Percentiles rank a stretch among this genome's conserved stretches.
These are phyloP conservation scores for Homalodisca vitripennis DNA, from an alignment of 1,140 invertebrate species.

Conservation along the genomic window DNA sequence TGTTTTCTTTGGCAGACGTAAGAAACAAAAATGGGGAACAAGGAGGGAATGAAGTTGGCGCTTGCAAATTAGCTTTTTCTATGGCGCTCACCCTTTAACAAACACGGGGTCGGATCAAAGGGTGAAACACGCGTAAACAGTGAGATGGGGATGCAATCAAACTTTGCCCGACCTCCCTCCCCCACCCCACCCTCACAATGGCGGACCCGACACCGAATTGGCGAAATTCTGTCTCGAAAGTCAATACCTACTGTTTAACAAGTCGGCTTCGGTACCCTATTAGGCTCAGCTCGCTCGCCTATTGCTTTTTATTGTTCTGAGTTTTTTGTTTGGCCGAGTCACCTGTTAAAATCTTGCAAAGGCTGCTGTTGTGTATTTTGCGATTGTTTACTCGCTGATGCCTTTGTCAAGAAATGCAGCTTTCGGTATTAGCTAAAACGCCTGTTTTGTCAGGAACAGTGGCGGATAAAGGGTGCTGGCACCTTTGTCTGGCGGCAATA, in stretches of 20 bases:
- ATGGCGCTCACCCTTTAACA: slow-evolving; percentile 21
- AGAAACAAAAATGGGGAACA: slow-evolving; percentile 17
- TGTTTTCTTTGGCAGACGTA: background rate
- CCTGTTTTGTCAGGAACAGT: background rate
- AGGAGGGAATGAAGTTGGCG: slow-evolving; percentile 15
- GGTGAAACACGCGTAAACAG: slow-evolving; percentile 23
- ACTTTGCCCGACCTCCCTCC: background rate
- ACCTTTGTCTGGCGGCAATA: background rate
- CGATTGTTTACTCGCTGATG: slow-evolving; percentile 2
- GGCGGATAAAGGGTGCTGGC: background rate
- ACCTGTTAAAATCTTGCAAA: background rate
- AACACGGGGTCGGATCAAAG: slow-evolving; percentile 17
- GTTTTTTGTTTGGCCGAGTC: background rate
- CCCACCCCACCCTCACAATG: background rate
- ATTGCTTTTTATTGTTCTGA: background rate
- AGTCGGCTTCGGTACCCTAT: slow-evolving; percentile 6
- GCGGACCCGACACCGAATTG: slow-evolving; percentile 1
- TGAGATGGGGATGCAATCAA: slow-evolving; percentile 26
- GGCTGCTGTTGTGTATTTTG: slow-evolving; percentile 8
- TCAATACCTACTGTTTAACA: slow-evolving; percentile 15
- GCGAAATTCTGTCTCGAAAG: slow-evolving; percentile 12
- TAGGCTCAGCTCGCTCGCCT: background rate
- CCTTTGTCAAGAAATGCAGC: background rate
- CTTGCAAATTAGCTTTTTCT: slow-evolving; percentile 22
- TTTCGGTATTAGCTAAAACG: slow-evolving; percentile 7